These are phyloP conservation scores for Aplochiton taeniatus DNA, from an alignment of 2,797 vertebrate genomes.

Conservation along the genomic window DNA sequence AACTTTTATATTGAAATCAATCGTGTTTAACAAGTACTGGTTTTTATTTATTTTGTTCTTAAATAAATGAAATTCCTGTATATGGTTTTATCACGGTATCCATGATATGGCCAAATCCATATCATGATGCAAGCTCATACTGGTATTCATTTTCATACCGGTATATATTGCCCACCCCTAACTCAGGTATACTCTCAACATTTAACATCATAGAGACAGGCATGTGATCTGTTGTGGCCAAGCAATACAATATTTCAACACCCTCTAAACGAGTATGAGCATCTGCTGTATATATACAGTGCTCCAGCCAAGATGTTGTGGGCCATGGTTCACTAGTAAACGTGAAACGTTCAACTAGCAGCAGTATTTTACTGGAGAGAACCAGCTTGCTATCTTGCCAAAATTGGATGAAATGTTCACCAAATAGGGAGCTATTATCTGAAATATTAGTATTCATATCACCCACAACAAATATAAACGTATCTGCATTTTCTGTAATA, in stretches of 20 bases:
- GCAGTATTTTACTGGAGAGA: neutral
- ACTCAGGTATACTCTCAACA: conserved; percentile 14
- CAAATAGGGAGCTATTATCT: conserved; percentile 20
- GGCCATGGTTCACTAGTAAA: conserved; percentile 26
- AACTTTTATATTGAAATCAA: too few species aligned
- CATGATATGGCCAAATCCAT: too few species aligned
- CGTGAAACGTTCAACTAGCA: conserved; percentile 15
- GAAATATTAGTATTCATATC: conserved; percentile 23
- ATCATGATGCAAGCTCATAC: too few species aligned
- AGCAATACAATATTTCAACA: conserved; percentile 11
- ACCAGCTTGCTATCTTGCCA: conserved; percentile 13
- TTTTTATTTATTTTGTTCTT: too few species aligned
- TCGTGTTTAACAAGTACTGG: too few species aligned
- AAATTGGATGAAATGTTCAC: conserved; percentile 8
- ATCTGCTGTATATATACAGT: conserved; percentile 13
- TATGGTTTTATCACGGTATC: too few species aligned
- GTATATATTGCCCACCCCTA: too few species aligned
- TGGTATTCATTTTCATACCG: too few species aligned
- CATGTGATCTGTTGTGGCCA: conserved; percentile 19
- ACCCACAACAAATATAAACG: conserved; percentile 16
- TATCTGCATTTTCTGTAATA: conserved; percentile 6
- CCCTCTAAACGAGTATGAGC: conserved; percentile 10
- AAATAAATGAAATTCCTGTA: too few species aligned
- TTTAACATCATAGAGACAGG: conserved; percentile 15
- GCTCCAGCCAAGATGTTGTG: conserved; percentile 21